These are phyloP conservation scores for Neosilurus mollespiculum DNA, from an alignment of 2,797 vertebrate genomes.

Conservation along the genomic window DNA sequence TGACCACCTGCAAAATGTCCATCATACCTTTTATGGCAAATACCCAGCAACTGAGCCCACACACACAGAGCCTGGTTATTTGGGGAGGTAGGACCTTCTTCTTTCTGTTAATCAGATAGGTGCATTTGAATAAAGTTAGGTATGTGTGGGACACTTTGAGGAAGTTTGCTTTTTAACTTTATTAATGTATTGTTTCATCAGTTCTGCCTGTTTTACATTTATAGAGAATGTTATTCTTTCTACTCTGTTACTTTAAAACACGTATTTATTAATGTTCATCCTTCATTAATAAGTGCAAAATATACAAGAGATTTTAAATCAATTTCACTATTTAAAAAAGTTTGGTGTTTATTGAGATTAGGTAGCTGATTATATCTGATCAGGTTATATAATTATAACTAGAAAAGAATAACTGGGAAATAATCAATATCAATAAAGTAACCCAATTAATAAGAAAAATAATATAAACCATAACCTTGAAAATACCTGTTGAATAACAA, in stretches of 20 bases:
- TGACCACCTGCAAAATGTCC: constrained; percentile 9
- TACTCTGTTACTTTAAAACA: neutral
- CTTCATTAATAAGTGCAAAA: neutral
- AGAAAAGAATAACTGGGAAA: too few relatives aligned
- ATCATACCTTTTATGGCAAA: constrained; percentile 16
- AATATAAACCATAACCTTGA: too few relatives aligned
- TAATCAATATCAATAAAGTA: too few relatives aligned
- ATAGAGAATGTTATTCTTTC: neutral
- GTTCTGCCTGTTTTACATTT: neutral
- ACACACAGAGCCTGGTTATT: neutral
- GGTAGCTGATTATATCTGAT: too few relatives aligned
- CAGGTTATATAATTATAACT: too few relatives aligned
- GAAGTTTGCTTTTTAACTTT: neutral
- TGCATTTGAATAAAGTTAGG: neutral
- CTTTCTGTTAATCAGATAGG: neutral
- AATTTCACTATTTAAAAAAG: neutral
- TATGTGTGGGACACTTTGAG: neutral
- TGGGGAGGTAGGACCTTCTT: constrained; percentile 23
- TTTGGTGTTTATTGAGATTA: too few relatives aligned
- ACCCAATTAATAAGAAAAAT: too few relatives aligned
- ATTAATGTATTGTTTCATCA: neutral
- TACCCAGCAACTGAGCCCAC: neutral
- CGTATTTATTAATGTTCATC: neutral
- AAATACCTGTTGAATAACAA: too few relatives aligned
- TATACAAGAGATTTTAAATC: neutral